phyloP scores from a whole-genome alignment of 2,888 invertebrate genomes.

The Acleris sparsana region DNA sequence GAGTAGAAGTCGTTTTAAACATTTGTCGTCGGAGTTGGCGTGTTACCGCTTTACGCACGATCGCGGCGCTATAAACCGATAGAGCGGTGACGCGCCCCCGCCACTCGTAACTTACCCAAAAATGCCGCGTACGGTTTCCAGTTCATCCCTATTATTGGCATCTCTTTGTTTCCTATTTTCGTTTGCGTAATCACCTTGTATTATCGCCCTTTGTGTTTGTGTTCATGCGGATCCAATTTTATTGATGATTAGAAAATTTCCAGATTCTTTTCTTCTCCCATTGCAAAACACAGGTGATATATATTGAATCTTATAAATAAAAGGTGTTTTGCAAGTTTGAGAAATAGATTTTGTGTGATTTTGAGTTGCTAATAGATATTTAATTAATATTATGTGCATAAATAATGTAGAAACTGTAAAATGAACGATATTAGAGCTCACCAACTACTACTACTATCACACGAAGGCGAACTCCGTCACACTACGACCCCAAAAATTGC shows the following conservation, averaged over 20 bases:
- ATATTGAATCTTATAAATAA: too few relatives aligned
- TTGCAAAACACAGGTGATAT: too few relatives aligned
- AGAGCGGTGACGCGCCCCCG: conserved; percentile 44
- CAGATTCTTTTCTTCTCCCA: background rate
- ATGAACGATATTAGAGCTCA: too few relatives aligned
- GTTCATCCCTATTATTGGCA: conserved; percentile 44
- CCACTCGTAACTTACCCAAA: conserved; percentile 53
- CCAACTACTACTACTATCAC: too few relatives aligned
- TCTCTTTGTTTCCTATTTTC: conserved; percentile 49
- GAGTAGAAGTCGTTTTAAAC: conserved; percentile 63
- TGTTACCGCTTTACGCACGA: conserved; percentile 68
- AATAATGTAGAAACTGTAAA: too few relatives aligned
- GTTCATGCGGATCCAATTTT: conserved; percentile 43
- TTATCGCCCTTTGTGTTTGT: conserved; percentile 42
- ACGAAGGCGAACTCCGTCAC: too few relatives aligned
- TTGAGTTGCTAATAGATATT: too few relatives aligned
- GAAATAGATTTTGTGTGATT: too few relatives aligned
- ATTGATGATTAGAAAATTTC: conserved; percentile 34
- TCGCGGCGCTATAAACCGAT: conserved; percentile 60
- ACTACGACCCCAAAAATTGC: too few relatives aligned
- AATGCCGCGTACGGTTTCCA: conserved; percentile 49
- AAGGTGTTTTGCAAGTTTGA: too few relatives aligned
- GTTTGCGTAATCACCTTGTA: conserved; percentile 41
- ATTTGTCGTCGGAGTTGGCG: conserved; percentile 54
- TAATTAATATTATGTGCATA: too few relatives aligned